Conservation (phyloP, 2,113 vertebrate genomes). For the Rissa tridactyla region DNA sequence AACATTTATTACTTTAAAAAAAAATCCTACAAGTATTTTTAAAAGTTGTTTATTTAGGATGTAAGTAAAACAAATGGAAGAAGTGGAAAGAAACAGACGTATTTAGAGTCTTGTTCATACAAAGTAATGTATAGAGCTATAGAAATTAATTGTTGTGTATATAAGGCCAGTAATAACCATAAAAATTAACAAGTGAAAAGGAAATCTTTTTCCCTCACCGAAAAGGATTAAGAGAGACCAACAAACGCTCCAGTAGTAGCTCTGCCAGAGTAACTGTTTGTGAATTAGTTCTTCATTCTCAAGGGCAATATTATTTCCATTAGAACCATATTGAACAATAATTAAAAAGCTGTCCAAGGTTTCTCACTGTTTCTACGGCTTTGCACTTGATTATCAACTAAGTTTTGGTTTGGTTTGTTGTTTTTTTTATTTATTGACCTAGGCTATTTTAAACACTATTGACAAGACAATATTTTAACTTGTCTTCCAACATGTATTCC, state of each 20-base stretch:
- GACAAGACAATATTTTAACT: neutral
- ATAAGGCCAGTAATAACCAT: neutral
- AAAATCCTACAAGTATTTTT: neutral
- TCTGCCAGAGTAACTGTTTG: neutral
- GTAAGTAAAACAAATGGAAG: neutral
- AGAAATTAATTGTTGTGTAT: neutral
- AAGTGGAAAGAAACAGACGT: neutral
- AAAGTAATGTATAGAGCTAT: neutral
- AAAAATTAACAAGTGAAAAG: neutral
- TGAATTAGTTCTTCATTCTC: neutral
- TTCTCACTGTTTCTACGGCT: neutral
- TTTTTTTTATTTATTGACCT: neutral
- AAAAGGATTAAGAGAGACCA: neutral
- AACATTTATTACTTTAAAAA: neutral
- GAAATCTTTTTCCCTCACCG: neutral
- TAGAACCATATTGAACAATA: neutral
- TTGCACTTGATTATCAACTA: neutral
- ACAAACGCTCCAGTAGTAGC: neutral
- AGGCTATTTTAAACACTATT: neutral
- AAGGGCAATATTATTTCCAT: neutral
- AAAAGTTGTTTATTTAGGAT: neutral
- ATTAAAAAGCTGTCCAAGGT: neutral
- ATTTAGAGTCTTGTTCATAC: neutral
- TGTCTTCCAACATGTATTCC: neutral
- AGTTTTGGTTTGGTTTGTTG: neutral